Conservation (phyloP, 2,888 invertebrate genomes). For the Iselma pallidipennis region DNA sequence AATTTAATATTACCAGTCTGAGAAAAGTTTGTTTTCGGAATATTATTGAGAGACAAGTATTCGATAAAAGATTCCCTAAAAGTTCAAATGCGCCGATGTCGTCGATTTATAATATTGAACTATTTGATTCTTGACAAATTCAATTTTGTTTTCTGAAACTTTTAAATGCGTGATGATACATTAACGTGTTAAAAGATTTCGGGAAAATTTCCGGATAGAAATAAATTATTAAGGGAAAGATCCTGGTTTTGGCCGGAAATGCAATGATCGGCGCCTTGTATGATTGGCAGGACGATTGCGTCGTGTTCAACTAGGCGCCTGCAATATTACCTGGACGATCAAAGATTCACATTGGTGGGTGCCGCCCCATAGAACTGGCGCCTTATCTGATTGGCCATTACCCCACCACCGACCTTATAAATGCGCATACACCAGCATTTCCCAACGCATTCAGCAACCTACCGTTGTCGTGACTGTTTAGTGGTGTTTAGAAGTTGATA, state of each 20-base stretch:
- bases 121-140: too few relatives aligned
- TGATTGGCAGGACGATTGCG: constrained; percentile 45
- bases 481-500: constrained; percentile 4
- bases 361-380: constrained; percentile 34
- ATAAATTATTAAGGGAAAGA: too few relatives aligned
- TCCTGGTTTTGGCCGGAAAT: constrained; percentile 32
- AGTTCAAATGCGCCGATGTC: too few relatives aligned
- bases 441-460: constrained; percentile 13
- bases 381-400: constrained; percentile 40
- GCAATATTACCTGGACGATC: constrained; percentile 39
- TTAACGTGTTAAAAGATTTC: too few relatives aligned
- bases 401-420: constrained; percentile 38
- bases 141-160: too few relatives aligned
- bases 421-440: constrained; percentile 30
- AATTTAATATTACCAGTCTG: background rate
- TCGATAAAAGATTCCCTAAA: background rate
- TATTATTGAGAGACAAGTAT: background rate
- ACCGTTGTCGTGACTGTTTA: background rate
- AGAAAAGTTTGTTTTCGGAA: too few relatives aligned
- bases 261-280: constrained; percentile 39
- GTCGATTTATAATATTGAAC: too few relatives aligned
- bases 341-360: constrained; percentile 39
- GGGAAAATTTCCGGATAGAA: background rate
- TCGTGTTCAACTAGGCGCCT: constrained; percentile 44
- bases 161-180: too few relatives aligned